These are phyloP conservation scores for Thaumetopoea pityocampa DNA, from an alignment of 1,140 invertebrate genomes.

Conservation along the genomic window DNA sequence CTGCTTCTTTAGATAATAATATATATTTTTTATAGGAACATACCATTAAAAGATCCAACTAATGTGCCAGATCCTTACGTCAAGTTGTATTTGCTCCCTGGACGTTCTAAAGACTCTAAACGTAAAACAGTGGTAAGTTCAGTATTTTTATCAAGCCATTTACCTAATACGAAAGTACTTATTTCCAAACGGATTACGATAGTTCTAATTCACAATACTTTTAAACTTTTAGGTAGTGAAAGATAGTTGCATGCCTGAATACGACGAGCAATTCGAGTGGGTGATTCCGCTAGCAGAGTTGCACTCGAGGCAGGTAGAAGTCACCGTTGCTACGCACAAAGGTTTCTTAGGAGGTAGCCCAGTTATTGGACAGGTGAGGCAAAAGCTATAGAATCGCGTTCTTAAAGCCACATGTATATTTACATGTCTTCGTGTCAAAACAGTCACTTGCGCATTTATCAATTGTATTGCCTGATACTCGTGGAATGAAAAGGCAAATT, in stretches of 20 bases:
- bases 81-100: constrained; percentile 93
- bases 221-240: constrained; percentile 80
- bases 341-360: constrained; percentile 86
- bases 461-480: no score
- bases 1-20: constrained; percentile 7
- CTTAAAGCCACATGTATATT: no score
- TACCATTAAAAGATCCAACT: constrained; percentile 89
- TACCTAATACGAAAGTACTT: neutral
- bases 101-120: constrained; percentile 90
- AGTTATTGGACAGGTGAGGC: constrained; percentile 85
- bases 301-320: constrained; percentile 83
- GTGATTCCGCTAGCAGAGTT: constrained; percentile 86
- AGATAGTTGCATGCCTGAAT: constrained; percentile 93
- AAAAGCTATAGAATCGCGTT: no score
- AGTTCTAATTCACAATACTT: constrained; percentile 1
- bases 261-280: constrained; percentile 94
- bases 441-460: no score
- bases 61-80: constrained; percentile 97
- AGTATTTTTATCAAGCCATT: neutral
- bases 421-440: no score
- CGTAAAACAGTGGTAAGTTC: constrained; percentile 87
- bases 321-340: constrained; percentile 90
- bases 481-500: no score
- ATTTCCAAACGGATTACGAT: neutral
- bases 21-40: constrained; percentile 78